Base-by-base conservation (phyloP, 2,113 vertebrate genomes). In the Falco punctatus region DNA sequence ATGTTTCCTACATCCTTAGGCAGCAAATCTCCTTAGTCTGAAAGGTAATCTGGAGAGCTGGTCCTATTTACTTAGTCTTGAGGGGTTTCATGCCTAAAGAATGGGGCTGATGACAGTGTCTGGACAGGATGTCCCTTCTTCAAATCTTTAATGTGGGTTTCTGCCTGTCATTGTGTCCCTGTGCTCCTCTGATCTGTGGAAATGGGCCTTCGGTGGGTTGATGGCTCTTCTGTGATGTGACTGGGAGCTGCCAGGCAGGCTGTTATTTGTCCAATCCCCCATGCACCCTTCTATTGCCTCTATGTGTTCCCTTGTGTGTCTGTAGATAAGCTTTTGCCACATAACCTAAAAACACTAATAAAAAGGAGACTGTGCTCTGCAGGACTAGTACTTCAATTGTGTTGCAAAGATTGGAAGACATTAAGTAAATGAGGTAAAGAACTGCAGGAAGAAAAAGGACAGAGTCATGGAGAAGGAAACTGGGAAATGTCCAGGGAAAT, bases 251-350 rank as follows among this genome's bases (percentile, higher is more conserved):
- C 12, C 24, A 23, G 52, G 9, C 12, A 17, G 6, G 3, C 3
- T 28, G 8, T 52, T 48, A 70, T 73, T 74, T 78, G 6, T 15
- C 21, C 6, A 0, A 3, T 52, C 9, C 49, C 11, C 38, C 6
- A 22, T 4, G 6, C 8, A 48, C 10, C 35, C 44, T 77, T 9
- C 4, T 0, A 0, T 32, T 46, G 3, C 52, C 33, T 48, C 28
- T 69, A 27, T 73, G 54, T 58, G 8, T 15, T 90, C 35, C 28
- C 38, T 62, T 52, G 27, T 65, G 35, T 10, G 15, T 54, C 19
- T 26, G 38, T 30, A 86, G 65, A 73, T 79, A 33, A 74, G 7
- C 32, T 79, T 88, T 65, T 32, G 40, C 8, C 6, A 30, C 18
- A 8, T 27, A 59, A 35, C 9, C 21, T 83, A 54, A 84, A 84